These are phyloP conservation scores for Hydrotaea diabolus DNA, from an alignment of 2,888 invertebrate genomes.

Conservation along the genomic window DNA sequence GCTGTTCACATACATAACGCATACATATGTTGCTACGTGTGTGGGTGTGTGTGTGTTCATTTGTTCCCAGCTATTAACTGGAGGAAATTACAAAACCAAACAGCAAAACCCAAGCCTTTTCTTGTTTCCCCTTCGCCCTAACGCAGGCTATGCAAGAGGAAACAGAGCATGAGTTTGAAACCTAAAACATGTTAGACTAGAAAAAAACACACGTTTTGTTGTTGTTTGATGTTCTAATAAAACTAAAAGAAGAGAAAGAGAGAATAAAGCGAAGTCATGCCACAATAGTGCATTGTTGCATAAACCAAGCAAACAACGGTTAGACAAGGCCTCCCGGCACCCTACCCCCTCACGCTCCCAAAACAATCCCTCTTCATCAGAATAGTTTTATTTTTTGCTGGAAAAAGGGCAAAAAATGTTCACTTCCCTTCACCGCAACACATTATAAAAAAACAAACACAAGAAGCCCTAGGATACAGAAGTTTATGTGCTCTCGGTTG, in stretches of 20 bases:
- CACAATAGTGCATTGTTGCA: conserved; percentile 13
- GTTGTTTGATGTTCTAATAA: conserved; percentile 15
- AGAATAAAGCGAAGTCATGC: neutral
- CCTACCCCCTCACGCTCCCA: no score
- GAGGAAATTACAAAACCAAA: neutral
- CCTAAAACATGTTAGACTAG: neutral
- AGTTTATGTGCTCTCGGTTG: neutral
- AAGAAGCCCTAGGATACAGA: conserved; percentile 17
- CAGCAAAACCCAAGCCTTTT: no score
- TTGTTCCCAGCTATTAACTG: neutral
- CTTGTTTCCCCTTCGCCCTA: neutral
- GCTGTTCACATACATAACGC: no score
- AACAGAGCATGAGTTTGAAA: neutral
- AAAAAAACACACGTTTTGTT: conserved; percentile 15
- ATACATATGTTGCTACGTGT: no score
- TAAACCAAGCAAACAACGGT: neutral
- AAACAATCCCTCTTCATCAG: neutral
- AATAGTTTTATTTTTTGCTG: neutral
- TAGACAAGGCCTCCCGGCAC: no score
- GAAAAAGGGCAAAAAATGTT: conserved; percentile 8
- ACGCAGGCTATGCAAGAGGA: neutral
- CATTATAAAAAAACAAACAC: neutral
- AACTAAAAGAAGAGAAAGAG: neutral
- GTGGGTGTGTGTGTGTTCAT: no score
- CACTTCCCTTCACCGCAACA: conserved; percentile 3